Evolutionary conservation across 2,113 vertebrate species (phyloP), one percentile per base, ranked within the genome.

Genomic region (Callipepla californica): DNA sequence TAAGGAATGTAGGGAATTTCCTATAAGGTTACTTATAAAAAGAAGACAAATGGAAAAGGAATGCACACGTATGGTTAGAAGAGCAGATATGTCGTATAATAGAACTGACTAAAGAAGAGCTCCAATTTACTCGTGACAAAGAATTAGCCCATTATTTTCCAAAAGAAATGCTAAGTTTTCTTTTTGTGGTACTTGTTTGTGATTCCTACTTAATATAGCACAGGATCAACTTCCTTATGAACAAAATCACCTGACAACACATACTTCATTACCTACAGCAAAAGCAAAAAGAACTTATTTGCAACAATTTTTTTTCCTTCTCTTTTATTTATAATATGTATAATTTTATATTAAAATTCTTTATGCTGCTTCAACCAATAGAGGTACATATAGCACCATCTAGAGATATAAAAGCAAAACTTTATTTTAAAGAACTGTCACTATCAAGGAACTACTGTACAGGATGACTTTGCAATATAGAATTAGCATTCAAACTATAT

Each of bases 381-480:
- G 20, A 57, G 95, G 67, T 96, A 93, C 97, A 96, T 90, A 97
- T 86, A 98, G 97, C 97, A 97, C 97, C 97, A 98, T 97, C 97
- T 97, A 97, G 96, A 97, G 98, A 97, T 97, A 81, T 68, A 96
- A 97, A 90, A 80, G 40, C 8, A 89, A 86, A 88, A 2, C 68
- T 80, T 95, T 94, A 22, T 77, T 40, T 92, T 61, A 3, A 89
- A 82, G 12, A 8, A 44, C 18, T 66, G 53, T 70, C 45, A 93
- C 13, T 66, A 47, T 75, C 51, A 92, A 47, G 14, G 58, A 96
- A 40, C 38, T 4, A 26, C n/a, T 44, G 59, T 70, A 36, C 21
- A 79, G 90, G 50, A 95, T 93, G 59, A 95, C 55, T 95, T 94
- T 15, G 36, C 40, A 90, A 90, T 95, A 96, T 95, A 90, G 36